Percentiles rank a stretch among this genome's conserved stretches.
Evolutionary conservation across 2,113 vertebrate species (phyloP).

Genomic region (Xyliphius kryptos): DNA sequence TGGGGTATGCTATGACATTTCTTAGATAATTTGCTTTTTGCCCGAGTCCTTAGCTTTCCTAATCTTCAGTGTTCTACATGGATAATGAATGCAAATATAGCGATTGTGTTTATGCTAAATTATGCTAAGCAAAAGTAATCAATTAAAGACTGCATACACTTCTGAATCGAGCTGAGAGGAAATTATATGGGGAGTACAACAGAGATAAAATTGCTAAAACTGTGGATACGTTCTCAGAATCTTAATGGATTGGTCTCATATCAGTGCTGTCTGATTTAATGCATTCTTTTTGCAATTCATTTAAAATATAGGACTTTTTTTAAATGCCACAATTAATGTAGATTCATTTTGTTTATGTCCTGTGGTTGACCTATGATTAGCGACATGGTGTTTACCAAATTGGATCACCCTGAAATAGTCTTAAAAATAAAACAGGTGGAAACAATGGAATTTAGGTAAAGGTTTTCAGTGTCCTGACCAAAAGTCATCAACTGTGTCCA

Average conservation of each 20-base stretch:
- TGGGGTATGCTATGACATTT: slow-evolving; percentile 4
- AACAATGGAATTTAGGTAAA: too few species aligned
- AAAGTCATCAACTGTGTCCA: too few species aligned
- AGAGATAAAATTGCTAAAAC: slow-evolving; percentile 1
- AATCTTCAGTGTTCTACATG: slow-evolving; percentile 15
- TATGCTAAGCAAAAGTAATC: slow-evolving; percentile 7
- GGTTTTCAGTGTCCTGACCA: too few species aligned
- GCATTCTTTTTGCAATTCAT: too few species aligned
- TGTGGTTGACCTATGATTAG: too few species aligned
- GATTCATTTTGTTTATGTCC: too few species aligned
- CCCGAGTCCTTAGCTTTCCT: slow-evolving; percentile 12
- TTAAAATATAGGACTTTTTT: too few species aligned
- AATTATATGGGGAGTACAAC: slow-evolving; percentile 1
- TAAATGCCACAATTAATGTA: too few species aligned
- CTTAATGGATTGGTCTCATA: neutral
- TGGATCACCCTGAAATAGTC: too few species aligned
- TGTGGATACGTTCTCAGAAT: neutral
- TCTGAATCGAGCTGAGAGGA: slow-evolving; percentile 7
- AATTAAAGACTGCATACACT: neutral
- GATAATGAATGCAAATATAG: slow-evolving; percentile 7
- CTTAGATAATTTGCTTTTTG: slow-evolving; percentile 12
- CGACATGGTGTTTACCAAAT: too few species aligned
- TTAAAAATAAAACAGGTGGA: too few species aligned
- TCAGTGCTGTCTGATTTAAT: too few species aligned
- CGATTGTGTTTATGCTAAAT: slow-evolving; percentile 18